phyloP scores from a whole-genome alignment of 2,888 invertebrate genomes.

The Cosmia pyralina region DNA sequence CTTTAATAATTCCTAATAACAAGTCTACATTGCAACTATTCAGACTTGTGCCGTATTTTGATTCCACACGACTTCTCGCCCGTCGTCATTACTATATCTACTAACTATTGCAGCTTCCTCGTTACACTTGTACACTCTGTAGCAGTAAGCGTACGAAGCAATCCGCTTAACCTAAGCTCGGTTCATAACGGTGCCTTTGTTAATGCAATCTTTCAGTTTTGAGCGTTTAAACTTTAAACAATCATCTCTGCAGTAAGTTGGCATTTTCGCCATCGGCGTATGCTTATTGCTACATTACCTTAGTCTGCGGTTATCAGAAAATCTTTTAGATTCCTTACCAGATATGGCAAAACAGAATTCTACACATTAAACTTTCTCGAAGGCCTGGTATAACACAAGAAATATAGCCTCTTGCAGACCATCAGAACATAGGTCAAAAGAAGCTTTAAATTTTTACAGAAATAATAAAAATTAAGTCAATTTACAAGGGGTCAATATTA shows the following conservation, averaged over 20 bases:
- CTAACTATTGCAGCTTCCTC: slow-evolving; percentile 35
- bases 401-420: background rate
- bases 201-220: background rate
- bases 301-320: slow-evolving; percentile 12
- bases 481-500: slow-evolving; percentile 20
- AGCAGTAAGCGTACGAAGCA: slow-evolving; percentile 17
- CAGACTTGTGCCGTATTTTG: slow-evolving; percentile 34
- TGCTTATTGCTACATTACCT: slow-evolving; percentile 18
- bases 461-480: slow-evolving; percentile 11
- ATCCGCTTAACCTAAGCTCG: background rate
- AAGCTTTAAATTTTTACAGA: slow-evolving; percentile 24
- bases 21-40: slow-evolving; percentile 47
- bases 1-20: slow-evolving; percentile 53
- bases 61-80: slow-evolving; percentile 34
- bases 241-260: background rate
- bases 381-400: slow-evolving; percentile 31
- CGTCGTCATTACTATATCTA: slow-evolving; percentile 13
- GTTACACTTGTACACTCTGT: background rate
- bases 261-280: background rate
- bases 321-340: slow-evolving; percentile 46
- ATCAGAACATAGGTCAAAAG: background rate
- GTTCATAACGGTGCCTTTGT: background rate
- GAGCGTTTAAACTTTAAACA: too few species aligned
- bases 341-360: slow-evolving; percentile 51
- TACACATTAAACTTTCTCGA: slow-evolving; percentile 9